phyloP scores from a whole-genome alignment of 35 echinoderm and acorn worm genomes.

The Hemicentrotus pulcherrimus region DNA sequence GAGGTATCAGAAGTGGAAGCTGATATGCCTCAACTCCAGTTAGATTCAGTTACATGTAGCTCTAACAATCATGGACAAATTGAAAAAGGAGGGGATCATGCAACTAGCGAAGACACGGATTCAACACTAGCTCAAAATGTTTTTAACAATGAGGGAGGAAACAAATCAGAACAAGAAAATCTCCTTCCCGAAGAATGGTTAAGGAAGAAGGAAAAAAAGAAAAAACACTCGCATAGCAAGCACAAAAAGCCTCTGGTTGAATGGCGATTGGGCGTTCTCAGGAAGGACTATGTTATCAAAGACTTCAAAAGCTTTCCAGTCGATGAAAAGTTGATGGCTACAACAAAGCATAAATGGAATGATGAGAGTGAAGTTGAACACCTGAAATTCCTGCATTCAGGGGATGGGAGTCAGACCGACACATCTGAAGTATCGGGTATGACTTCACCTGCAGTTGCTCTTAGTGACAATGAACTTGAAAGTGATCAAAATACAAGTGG shows the following conservation, averaged over 20 bases:
- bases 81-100: background rate
- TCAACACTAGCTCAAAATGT: background rate
- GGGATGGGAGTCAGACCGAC: background rate
- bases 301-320: constrained; percentile 46
- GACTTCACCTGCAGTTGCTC: background rate
- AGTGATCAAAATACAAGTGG: constrained; percentile 10
- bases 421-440: background rate
- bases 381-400: constrained; percentile 25
- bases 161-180: constrained; percentile 50
- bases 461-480: background rate
- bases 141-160: background rate
- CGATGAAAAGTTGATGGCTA: constrained; percentile 43
- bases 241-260: constrained; percentile 28
- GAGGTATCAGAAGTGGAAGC: constrained; percentile 33
- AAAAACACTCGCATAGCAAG: constrained; percentile 32
- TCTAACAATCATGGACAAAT: background rate
- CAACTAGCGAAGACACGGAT: background rate
- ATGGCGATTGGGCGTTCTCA: constrained; percentile 30
- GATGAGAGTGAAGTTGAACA: constrained; percentile 44
- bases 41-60: background rate
- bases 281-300: constrained; percentile 32
- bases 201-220: constrained; percentile 35
- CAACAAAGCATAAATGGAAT: constrained; percentile 48
- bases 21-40: constrained; percentile 43
- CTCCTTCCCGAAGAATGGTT: constrained; percentile 38